These are phyloP conservation scores for Heliconius nattereri DNA, from an alignment of 1,140 invertebrate genomes.

Conservation along the genomic window DNA sequence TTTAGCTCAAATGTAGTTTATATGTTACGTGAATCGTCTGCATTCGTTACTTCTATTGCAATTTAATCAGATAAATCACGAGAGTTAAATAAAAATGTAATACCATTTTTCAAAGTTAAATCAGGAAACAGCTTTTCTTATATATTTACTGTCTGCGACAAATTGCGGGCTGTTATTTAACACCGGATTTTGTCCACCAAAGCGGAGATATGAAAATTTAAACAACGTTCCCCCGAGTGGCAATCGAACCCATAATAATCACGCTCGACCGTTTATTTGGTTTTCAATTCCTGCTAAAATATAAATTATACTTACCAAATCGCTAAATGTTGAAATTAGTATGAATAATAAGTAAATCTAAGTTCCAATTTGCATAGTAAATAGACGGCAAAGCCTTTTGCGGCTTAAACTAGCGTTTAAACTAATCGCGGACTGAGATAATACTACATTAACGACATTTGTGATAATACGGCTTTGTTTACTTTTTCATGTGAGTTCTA, in stretches of 20 bases:
- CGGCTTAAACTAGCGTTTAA: constrained; percentile 40
- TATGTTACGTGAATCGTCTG: background rate
- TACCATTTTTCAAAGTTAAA: background rate
- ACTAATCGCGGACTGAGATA: constrained; percentile 40
- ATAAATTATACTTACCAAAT: background rate
- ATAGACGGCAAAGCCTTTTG: constrained; percentile 38
- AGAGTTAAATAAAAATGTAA: background rate
- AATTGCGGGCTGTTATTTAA: too few relatives aligned
- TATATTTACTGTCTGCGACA: too few relatives aligned
- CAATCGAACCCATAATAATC: too few relatives aligned
- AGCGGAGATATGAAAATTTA: too few relatives aligned
- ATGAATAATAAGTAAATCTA: constrained; percentile 14
- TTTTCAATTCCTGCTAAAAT: background rate
- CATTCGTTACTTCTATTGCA: constrained; percentile 1
- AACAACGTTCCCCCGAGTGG: too few relatives aligned
- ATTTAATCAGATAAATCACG: background rate
- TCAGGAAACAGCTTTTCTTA: background rate
- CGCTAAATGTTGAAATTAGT: background rate
- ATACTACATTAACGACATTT: constrained; percentile 24
- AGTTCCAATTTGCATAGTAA: constrained; percentile 45
- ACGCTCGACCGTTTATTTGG: background rate
- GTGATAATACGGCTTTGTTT: constrained; percentile 20
- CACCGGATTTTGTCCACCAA: too few relatives aligned
- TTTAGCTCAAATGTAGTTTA: background rate
- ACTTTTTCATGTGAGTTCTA: background rate